Conservation (phyloP, 2,888 invertebrate species). For the Gastracanthus pulcherrimus region DNA sequence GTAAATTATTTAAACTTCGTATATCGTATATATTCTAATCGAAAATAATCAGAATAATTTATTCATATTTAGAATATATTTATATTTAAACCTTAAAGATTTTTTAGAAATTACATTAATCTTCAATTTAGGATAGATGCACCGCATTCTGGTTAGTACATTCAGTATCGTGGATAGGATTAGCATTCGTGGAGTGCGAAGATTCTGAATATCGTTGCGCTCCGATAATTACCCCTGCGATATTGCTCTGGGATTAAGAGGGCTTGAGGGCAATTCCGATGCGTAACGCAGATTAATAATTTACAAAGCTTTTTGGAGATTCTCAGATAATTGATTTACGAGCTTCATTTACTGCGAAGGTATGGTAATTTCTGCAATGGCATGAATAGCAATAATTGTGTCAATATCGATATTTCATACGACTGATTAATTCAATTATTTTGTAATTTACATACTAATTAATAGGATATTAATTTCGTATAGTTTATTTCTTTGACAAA, state of each 20-base stretch:
- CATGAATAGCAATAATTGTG: too few relatives aligned
- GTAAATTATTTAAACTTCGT: too few relatives aligned
- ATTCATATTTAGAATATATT: too few relatives aligned
- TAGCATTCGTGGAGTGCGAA: not conserved
- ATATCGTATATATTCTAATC: too few relatives aligned
- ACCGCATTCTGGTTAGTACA: not conserved
- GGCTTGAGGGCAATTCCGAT: not conserved
- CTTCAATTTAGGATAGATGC: not conserved
- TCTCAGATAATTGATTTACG: slow-evolving; percentile 31
- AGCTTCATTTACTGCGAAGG: not conserved
- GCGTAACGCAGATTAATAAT: slow-evolving; percentile 25
- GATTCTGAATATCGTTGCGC: not conserved
- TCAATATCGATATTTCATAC: too few relatives aligned
- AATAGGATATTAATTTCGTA: too few relatives aligned
- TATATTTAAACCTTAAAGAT: not conserved
- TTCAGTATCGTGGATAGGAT: not conserved
- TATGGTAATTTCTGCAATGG: not conserved
- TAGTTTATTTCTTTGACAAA: too few relatives aligned
- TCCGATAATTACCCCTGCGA: not conserved
- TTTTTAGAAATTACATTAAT: too few relatives aligned
- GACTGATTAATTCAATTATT: too few relatives aligned
- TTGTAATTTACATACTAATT: too few relatives aligned
- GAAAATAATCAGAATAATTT: too few relatives aligned
- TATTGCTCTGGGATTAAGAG: slow-evolving; percentile 27
- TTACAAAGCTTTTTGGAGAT: slow-evolving; percentile 27